These are phyloP conservation scores for Centropus unirufus DNA, from an alignment of 2,113 vertebrate species.

Conservation along the genomic window DNA sequence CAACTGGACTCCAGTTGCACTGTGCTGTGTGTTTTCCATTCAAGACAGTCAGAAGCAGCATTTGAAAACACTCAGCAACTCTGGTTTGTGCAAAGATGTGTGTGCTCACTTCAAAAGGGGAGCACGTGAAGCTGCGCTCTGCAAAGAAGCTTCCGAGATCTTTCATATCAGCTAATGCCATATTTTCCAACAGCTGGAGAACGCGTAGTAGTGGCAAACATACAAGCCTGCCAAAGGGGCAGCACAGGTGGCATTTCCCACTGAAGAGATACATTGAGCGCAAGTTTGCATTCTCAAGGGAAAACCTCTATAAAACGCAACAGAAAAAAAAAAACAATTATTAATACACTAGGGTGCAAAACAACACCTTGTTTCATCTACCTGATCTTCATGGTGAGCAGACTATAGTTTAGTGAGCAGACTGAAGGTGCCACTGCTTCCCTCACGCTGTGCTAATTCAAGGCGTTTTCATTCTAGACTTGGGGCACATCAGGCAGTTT, in stretches of 20 bases:
- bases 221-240: background rate
- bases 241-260: background rate
- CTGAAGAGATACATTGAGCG: background rate
- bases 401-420: background rate
- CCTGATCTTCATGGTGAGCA: background rate
- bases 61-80: background rate
- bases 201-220: background rate
- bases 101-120: background rate
- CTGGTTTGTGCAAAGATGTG: background rate
- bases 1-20: background rate
- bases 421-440: background rate
- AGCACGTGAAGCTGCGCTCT: background rate
- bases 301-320: background rate
- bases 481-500: background rate
- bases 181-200: background rate
- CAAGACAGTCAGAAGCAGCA: background rate
- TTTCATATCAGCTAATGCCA: background rate
- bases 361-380: background rate
- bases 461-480: background rate
- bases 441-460: background rate
- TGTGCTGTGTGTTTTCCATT: too few relatives aligned
- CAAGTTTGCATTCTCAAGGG: background rate
- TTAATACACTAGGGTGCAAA: background rate
- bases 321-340: background rate
- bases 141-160: background rate